Conservation (phyloP, 1,140 invertebrate genomes). For the Dufourea novaeangliae region DNA sequence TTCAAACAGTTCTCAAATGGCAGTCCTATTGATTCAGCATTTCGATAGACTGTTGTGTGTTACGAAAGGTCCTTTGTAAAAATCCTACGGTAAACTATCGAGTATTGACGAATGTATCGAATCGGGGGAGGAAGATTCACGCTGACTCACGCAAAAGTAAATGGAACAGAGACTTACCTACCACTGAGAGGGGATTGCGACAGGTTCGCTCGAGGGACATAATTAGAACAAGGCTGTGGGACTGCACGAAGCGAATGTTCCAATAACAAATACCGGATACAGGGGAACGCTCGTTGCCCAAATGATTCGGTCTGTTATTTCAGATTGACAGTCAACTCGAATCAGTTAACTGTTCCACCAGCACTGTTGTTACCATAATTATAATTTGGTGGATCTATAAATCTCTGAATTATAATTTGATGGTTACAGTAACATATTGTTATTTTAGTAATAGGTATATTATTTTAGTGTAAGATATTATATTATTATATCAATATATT, state of each 20-base stretch:
- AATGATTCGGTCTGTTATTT: conserved; percentile 2
- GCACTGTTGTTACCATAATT: too few relatives aligned
- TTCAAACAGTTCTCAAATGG: too few relatives aligned
- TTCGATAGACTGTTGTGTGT: too few relatives aligned
- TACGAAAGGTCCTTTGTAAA: neutral
- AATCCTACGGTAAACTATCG: neutral
- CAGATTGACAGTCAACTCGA: neutral
- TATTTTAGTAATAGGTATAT: too few relatives aligned
- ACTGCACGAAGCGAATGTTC: conserved; percentile 47
- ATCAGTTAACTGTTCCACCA: neutral
- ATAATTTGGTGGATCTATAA: too few relatives aligned
- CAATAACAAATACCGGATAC: conserved; percentile 23
- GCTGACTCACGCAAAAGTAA: neutral
- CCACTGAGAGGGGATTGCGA: conserved; percentile 35
- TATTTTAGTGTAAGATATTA: too few relatives aligned
- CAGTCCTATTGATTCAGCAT: too few relatives aligned
- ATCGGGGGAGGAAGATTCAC: neutral
- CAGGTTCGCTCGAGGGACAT: conserved; percentile 28
- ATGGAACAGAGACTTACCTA: neutral
- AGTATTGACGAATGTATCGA: neutral
- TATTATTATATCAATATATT: too few relatives aligned
- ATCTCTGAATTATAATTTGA: too few relatives aligned
- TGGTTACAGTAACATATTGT: too few relatives aligned
- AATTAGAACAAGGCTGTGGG: conserved; percentile 62
- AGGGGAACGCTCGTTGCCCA: conserved; percentile 5